Percentiles rank a stretch among this genome's conserved stretches.
These are phyloP conservation scores for Hylaea fasciaria DNA, from an alignment of 2,888 invertebrate genomes.

Conservation along the genomic window DNA sequence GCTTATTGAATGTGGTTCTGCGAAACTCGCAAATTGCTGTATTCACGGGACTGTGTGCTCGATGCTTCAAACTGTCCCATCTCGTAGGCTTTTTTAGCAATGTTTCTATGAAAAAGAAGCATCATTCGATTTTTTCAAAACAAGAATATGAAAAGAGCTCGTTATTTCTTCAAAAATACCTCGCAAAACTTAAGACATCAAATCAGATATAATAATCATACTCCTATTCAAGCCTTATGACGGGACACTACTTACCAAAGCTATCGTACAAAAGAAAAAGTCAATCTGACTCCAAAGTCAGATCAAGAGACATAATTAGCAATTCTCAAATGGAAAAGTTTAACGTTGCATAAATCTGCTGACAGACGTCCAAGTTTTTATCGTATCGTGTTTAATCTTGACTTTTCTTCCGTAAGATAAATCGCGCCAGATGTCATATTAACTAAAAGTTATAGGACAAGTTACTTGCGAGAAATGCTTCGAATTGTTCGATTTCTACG, in stretches of 20 bases:
- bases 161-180: too few species aligned
- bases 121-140: too few species aligned
- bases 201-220: too few species aligned
- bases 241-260: too few species aligned
- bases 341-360: constrained; percentile 6
- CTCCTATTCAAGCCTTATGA: too few species aligned
- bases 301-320: not conserved
- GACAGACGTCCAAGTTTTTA: not conserved
- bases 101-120: not conserved
- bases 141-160: too few species aligned
- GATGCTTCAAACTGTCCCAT: not conserved
- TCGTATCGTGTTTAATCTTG: not conserved
- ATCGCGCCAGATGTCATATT: constrained; percentile 8
- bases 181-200: too few species aligned
- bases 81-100: not conserved
- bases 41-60: not conserved
- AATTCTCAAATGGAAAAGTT: constrained; percentile 11
- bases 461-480: not conserved
- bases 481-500: not conserved
- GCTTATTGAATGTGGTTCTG: not conserved
- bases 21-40: not conserved
- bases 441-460: not conserved
- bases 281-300: not conserved
- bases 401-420: constrained; percentile 5
- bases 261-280: too few species aligned